These are phyloP conservation scores for Dasypogon diadema DNA, from an alignment of 2,888 invertebrate species.

Conservation along the genomic window DNA sequence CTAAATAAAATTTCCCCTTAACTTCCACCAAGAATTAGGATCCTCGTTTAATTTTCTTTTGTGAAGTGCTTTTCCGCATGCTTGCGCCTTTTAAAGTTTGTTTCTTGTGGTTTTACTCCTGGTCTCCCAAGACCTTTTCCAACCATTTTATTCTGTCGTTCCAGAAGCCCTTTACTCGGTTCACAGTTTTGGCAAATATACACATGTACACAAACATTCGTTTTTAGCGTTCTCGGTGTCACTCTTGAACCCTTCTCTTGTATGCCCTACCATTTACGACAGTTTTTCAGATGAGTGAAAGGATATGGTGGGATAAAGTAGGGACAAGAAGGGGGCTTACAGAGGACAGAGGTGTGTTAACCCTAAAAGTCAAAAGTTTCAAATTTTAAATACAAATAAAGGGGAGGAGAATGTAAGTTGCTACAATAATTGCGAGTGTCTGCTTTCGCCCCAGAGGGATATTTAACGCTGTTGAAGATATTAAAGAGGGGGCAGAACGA, in stretches of 20 bases:
- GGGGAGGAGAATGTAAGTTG: not conserved
- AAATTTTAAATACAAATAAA: constrained; percentile 49
- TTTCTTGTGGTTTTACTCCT: constrained; percentile 3
- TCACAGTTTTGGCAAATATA: constrained; percentile 40
- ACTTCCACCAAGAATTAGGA: constrained; percentile 48
- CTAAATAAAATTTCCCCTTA: constrained; percentile 36
- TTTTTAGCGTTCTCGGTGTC: not conserved
- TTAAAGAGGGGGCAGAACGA: not conserved
- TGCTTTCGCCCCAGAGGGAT: constrained; percentile 44
- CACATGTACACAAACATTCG: constrained; percentile 33
- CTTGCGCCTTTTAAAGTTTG: constrained; percentile 52
- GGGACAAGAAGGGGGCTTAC: constrained; percentile 21
- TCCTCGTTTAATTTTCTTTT: constrained; percentile 52
- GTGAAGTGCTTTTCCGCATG: constrained; percentile 53
- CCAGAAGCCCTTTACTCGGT: constrained; percentile 4
- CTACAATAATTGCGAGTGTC: constrained; percentile 43
- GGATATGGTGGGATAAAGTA: not conserved
- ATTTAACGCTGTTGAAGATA: not conserved
- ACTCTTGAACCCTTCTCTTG: constrained; percentile 17
- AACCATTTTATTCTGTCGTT: constrained; percentile 1
- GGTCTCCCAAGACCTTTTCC: not conserved
- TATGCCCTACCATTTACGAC: not conserved
- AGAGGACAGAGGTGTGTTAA: constrained; percentile 2
- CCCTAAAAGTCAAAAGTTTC: constrained; percentile 49
- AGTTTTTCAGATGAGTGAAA: constrained; percentile 1